Percentiles rank a stretch among this genome's conserved stretches.
Conservation (phyloP, 2,888 invertebrate genomes). For the Nomada ruficornis region DNA sequence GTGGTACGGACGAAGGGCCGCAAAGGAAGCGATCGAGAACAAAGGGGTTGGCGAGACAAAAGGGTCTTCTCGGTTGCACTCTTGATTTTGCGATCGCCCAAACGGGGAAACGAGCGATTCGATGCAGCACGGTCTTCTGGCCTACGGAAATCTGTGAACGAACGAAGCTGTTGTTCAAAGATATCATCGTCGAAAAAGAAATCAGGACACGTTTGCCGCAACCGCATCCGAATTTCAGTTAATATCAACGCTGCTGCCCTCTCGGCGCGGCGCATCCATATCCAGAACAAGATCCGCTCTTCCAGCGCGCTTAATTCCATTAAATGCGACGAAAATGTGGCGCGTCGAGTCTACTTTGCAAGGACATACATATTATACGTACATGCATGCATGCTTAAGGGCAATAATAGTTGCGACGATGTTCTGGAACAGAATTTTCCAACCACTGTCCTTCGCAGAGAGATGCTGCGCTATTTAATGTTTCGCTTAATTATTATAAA, state of each 20-base stretch:
- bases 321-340: slow-evolving; percentile 19
- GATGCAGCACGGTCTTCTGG: slow-evolving; percentile 13
- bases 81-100: slow-evolving; percentile 69
- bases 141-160: neutral
- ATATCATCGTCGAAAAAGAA: too few species aligned
- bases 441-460: too few species aligned
- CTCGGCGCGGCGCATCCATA: slow-evolving; percentile 22
- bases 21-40: slow-evolving; percentile 67
- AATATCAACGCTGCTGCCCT: slow-evolving; percentile 30
- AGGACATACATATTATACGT: neutral
- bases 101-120: slow-evolving; percentile 64
- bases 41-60: slow-evolving; percentile 69
- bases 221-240: slow-evolving; percentile 58
- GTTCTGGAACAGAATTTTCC: neutral
- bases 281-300: slow-evolving; percentile 19
- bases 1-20: slow-evolving; percentile 55
- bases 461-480: too few species aligned
- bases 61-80: slow-evolving; percentile 60
- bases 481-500: too few species aligned
- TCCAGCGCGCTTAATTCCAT: slow-evolving; percentile 32
- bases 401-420: neutral
- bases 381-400: slow-evolving; percentile 1
- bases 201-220: slow-evolving; percentile 1
- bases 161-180: slow-evolving; percentile 10
- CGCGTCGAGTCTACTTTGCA: slow-evolving; percentile 3